Percentiles rank a stretch among this genome's conserved stretches.
These are phyloP conservation scores for Hapalemur alaotrensis DNA, from an alignment of 2,797 vertebrate species.

Conservation along the genomic window DNA sequence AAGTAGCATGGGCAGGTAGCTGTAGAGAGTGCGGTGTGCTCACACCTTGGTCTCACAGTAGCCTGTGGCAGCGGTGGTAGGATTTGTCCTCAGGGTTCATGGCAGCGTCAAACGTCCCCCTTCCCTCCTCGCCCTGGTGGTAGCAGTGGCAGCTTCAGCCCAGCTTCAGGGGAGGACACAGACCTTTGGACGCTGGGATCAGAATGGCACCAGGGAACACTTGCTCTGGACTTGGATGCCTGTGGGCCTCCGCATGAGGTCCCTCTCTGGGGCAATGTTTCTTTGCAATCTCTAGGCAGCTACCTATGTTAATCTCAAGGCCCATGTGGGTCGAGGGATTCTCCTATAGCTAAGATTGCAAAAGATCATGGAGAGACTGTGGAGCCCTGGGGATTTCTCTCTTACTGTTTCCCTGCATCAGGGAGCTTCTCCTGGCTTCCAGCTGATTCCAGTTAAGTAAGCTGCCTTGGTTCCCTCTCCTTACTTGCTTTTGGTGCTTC, in stretches of 20 bases:
- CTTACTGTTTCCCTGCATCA: not conserved
- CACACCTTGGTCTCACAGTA: not conserved
- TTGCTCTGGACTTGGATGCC: not conserved
- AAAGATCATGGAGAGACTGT: not conserved
- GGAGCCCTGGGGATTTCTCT: not conserved
- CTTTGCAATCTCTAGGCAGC: not conserved
- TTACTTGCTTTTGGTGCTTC: not conserved
- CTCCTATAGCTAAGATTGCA: not conserved
- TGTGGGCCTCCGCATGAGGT: not conserved
- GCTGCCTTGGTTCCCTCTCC: no score
- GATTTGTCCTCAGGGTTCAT: not conserved
- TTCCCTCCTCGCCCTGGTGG: not conserved
- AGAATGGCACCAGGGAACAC: not conserved
- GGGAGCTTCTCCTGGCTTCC: not conserved
- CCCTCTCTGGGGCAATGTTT: not conserved
- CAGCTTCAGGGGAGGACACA: not conserved
- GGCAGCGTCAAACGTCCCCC: not conserved
- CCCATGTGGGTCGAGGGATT: not conserved
- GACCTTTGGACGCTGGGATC: not conserved
- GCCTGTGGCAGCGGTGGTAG: not conserved
- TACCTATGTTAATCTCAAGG: not conserved
- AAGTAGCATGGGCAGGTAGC: not conserved
- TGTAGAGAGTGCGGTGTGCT: not conserved
- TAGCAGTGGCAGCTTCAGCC: not conserved
- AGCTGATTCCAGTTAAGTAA: not conserved